phyloP scores from a whole-genome alignment of 2,888 invertebrate species.

The Oligia fasciuncula region DNA sequence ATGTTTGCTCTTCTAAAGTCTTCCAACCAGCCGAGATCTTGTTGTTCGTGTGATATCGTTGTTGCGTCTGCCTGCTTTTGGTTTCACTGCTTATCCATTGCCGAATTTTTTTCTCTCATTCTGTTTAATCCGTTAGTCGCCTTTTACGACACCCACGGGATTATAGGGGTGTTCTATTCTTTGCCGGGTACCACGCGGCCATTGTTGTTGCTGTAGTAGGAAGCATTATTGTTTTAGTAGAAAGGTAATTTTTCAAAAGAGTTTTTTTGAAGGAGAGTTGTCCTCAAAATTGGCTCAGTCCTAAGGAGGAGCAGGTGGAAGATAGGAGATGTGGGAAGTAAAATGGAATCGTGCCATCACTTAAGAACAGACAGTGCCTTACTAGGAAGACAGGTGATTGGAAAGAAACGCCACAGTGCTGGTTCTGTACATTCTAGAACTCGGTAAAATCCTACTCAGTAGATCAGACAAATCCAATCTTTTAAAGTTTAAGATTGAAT shows the following conservation, averaged over 20 bases:
- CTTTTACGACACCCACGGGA: constrained; percentile 1
- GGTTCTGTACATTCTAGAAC: neutral
- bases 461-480: neutral
- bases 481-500: no score
- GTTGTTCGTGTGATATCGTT: neutral
- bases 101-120: neutral
- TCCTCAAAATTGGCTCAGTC: neutral
- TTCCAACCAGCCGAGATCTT: neutral
- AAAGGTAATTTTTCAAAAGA: no score
- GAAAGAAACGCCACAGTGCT: neutral
- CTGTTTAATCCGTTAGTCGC: constrained; percentile 11
- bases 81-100: neutral
- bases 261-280: no score
- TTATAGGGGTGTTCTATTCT: constrained; percentile 18
- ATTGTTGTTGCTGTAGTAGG: neutral
- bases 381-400: neutral
- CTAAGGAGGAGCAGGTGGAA: neutral
- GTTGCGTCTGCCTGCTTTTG: no score
- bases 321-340: neutral
- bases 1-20: neutral
- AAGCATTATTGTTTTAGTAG: no score
- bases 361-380: neutral
- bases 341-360: neutral
- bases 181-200: constrained; percentile 23
- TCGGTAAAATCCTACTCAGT: neutral